Evolutionary conservation across 2,888 invertebrate species (phyloP).

Genomic region (Agonopterix alstromeriana): DNA sequence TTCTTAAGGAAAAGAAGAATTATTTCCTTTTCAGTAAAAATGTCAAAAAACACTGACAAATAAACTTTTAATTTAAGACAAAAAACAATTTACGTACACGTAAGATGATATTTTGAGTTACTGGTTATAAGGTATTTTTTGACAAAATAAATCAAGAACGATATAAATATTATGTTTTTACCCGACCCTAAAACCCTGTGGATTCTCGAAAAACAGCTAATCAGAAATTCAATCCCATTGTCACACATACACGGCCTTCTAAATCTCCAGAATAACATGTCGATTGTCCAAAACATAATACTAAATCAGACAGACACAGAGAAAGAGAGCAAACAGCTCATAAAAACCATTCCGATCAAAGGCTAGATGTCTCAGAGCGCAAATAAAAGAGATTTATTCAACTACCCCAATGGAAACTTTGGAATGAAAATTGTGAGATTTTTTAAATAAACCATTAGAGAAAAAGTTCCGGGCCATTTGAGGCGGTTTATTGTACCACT

Average conservation of each 20-base stretch:
- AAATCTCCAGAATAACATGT: constrained; percentile 6
- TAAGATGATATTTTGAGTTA: no score
- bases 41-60: no score
- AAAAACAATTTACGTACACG: no score
- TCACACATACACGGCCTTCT: constrained; percentile 1
- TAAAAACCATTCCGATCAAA: constrained; percentile 71
- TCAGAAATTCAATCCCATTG: constrained; percentile 1
- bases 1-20: no score
- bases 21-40: no score
- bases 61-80: no score
- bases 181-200: no score
- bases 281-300: constrained; percentile 29
- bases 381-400: constrained; percentile 68
- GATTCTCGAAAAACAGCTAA: neutral
- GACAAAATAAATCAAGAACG: no score
- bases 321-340: constrained; percentile 65
- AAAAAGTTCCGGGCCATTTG: constrained; percentile 73
- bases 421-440: constrained; percentile 70
- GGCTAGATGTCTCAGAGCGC: constrained; percentile 59
- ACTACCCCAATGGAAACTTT: constrained; percentile 55
- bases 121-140: no score
- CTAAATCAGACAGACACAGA: constrained; percentile 59
- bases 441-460: constrained; percentile 74
- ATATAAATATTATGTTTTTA: no score
- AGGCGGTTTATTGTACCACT: constrained; percentile 68